phyloP scores from a whole-genome alignment of 1,140 invertebrate species.

The Lepeophtheirus salmonis region DNA sequence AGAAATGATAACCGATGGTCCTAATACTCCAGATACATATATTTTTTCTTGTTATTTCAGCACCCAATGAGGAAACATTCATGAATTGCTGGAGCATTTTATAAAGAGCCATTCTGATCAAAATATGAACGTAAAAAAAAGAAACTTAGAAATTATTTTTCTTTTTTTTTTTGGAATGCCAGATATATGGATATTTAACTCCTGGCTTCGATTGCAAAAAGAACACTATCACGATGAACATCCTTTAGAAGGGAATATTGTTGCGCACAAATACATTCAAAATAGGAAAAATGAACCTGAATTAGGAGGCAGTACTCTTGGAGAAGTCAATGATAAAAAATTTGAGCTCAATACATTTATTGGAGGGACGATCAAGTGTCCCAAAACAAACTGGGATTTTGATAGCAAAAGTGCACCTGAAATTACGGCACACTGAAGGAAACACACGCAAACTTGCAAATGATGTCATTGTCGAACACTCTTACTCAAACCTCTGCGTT shows the following conservation, averaged over 20 bases:
- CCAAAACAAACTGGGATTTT: conserved; percentile 1
- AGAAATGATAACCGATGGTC: not conserved
- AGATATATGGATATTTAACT: conserved; percentile 11
- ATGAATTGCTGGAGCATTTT: conserved; percentile 1
- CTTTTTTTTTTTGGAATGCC: conserved; percentile 14
- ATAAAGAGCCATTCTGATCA: not conserved
- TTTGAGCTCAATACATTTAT: not conserved
- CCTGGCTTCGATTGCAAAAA: conserved; percentile 14
- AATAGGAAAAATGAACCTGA: not conserved
- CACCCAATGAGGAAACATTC: not conserved
- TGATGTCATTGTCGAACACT: conserved; percentile 17
- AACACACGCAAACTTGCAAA: conserved; percentile 15
- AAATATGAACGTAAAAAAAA: conserved; percentile 3
- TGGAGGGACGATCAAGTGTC: conserved; percentile 3
- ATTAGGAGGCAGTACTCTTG: not conserved
- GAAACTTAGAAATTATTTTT: not conserved
- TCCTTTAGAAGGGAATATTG: conserved; percentile 3
- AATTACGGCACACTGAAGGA: conserved; percentile 3
- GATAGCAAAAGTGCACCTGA: not conserved
- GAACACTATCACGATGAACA: conserved; percentile 17
- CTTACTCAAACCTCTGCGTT: conserved; percentile 8
- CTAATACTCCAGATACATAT: not conserved
- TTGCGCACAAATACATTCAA: not conserved
- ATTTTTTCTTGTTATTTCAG: conserved; percentile 4
- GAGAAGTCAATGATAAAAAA: not conserved